A percentile compares a stretch with the other conserved stretches of the same genome.
Evolutionary conservation across 2,113 vertebrate genomes (phyloP).

Genomic region (Agelaius tricolor): DNA sequence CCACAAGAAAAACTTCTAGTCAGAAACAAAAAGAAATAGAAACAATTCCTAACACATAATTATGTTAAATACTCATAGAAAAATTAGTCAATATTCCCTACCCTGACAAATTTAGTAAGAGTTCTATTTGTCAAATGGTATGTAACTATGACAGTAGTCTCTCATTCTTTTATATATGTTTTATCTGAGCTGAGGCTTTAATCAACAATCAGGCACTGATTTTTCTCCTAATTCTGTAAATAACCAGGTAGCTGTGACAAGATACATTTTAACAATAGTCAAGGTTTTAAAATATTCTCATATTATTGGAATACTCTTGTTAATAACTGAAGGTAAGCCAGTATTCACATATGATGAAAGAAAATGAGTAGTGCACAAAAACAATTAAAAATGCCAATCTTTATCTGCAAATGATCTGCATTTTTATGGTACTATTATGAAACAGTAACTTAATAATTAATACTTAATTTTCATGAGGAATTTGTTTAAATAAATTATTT

Average conservation of each 20-base stretch:
- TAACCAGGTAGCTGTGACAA: neutral
- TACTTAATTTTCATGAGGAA: constrained; percentile 55
- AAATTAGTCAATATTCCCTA: neutral
- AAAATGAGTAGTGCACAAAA: constrained; percentile 22
- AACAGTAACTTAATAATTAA: constrained; percentile 61
- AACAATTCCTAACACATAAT: neutral
- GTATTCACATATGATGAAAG: neutral
- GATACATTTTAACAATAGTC: constrained; percentile 7
- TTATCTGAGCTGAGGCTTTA: neutral
- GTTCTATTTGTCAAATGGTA: neutral
- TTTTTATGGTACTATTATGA: constrained; percentile 30
- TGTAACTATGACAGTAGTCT: neutral
- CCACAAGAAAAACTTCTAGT: neutral
- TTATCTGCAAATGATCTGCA: constrained; percentile 41
- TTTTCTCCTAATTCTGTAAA: neutral
- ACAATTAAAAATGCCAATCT: constrained; percentile 37
- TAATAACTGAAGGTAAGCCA: neutral
- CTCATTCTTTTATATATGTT: neutral
- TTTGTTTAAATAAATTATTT: constrained; percentile 56
- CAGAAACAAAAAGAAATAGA: neutral
- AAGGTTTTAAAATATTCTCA: neutral
- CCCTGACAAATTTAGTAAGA: neutral
- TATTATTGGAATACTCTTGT: neutral
- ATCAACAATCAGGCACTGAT: neutral
- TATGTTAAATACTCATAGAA: neutral